Conservation (phyloP, 2,797 vertebrate species). For the Gymnothorax javanicus region DNA sequence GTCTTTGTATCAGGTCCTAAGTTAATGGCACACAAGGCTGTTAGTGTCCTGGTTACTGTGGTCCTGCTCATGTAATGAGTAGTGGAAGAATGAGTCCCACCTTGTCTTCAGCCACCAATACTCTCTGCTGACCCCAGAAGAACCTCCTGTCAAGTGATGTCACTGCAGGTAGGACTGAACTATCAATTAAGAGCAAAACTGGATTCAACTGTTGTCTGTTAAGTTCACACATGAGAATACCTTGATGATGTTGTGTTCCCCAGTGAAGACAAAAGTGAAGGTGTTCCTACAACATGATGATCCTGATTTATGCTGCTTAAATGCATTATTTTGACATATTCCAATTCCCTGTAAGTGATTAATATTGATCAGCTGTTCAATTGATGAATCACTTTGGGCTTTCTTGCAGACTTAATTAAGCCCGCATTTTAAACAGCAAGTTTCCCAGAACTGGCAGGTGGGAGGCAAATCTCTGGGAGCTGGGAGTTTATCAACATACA, state of each 20-base stretch:
- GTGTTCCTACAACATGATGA: background rate
- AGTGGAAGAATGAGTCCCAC: background rate
- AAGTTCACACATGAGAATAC: background rate
- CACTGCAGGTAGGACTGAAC: background rate
- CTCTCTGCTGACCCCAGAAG: background rate
- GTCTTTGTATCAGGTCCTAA: background rate
- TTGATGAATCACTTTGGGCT: background rate
- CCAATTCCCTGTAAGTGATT: background rate
- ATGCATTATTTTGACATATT: background rate
- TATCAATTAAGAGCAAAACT: background rate
- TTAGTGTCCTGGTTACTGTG: background rate
- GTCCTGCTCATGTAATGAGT: background rate
- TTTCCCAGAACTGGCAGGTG: background rate
- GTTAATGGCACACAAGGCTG: background rate
- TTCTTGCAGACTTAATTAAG: constrained; percentile 9
- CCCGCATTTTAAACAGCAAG: background rate
- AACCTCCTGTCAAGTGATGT: background rate
- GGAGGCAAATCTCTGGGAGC: background rate
- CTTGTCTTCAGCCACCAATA: background rate
- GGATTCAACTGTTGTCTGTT: constrained; percentile 11
- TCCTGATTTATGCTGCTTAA: constrained; percentile 3
- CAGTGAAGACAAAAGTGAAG: background rate
- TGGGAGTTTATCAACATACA: background rate
- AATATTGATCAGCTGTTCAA: constrained; percentile 16
- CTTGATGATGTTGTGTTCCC: background rate